phyloP scores from a whole-genome alignment of 2,888 invertebrate species.

The Orgyia antiqua region DNA sequence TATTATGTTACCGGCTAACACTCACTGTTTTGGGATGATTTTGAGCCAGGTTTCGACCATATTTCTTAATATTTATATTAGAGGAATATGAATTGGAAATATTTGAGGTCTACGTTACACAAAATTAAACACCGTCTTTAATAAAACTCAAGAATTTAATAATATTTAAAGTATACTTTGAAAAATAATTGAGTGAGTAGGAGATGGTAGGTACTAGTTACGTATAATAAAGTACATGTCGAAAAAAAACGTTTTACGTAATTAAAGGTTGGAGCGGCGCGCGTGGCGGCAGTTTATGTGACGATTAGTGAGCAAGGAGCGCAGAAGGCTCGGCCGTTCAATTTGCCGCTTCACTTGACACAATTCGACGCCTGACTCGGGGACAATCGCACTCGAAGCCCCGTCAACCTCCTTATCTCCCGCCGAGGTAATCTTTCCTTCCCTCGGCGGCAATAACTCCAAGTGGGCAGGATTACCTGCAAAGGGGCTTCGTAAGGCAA shows the following conservation, averaged over 20 bases:
- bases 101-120: no score
- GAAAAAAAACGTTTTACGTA: slow-evolving; percentile 61
- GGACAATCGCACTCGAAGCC: slow-evolving; percentile 77
- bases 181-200: background rate
- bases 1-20: no score
- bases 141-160: no score
- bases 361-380: slow-evolving; percentile 78
- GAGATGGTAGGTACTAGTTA: slow-evolving; percentile 12
- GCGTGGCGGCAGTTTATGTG: slow-evolving; percentile 70
- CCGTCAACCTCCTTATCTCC: slow-evolving; percentile 78
- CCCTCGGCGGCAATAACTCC: slow-evolving; percentile 77
- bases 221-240: slow-evolving; percentile 29
- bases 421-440: slow-evolving; percentile 78
- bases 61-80: no score
- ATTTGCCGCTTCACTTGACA: slow-evolving; percentile 79
- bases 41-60: no score
- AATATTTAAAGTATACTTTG: no score
- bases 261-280: slow-evolving; percentile 65
- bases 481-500: slow-evolving; percentile 70
- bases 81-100: no score
- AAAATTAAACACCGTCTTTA: no score
- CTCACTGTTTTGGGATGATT: no score
- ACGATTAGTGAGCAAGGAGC: slow-evolving; percentile 72
- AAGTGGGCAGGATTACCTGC: slow-evolving; percentile 78
- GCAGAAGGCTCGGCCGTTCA: slow-evolving; percentile 76